phyloP scores from a whole-genome alignment of 2,113 vertebrate genomes.

The Prunella fulvescens region DNA sequence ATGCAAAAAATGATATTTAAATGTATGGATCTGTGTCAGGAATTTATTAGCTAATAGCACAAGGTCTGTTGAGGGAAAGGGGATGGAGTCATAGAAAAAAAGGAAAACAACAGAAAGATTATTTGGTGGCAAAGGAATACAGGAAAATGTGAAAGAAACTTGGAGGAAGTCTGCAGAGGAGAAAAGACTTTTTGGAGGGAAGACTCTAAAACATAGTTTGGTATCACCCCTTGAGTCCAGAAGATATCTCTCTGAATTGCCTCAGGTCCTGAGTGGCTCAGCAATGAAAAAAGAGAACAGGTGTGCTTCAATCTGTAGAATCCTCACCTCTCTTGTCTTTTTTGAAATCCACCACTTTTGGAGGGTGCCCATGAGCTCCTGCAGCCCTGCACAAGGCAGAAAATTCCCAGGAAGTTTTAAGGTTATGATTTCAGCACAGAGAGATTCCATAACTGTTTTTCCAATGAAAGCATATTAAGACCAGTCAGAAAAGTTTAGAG shows the following conservation, averaged over 20 bases:
- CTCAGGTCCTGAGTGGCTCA: background rate
- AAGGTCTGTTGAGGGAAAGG: background rate
- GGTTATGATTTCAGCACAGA: background rate
- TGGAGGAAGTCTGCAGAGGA: background rate
- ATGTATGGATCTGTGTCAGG: background rate
- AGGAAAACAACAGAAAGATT: background rate
- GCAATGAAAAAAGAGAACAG: background rate
- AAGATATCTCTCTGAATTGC: background rate
- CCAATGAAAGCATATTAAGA: background rate
- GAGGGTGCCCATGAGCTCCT: accelerated
- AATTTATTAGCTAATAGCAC: background rate
- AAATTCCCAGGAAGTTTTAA: background rate
- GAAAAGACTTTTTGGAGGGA: background rate
- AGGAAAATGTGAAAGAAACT: background rate
- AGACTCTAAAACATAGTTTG: background rate
- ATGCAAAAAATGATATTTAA: background rate
- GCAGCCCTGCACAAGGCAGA: background rate
- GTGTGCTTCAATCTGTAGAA: background rate
- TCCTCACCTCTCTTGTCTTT: background rate
- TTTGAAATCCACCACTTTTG: background rate
- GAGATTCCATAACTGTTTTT: background rate
- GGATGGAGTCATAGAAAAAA: background rate
- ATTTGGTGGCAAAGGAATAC: background rate
- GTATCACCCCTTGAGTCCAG: background rate
- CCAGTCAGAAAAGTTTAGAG: background rate